phyloP scores from a whole-genome alignment of 1,140 invertebrate species.

The Lepidostoma basale region DNA sequence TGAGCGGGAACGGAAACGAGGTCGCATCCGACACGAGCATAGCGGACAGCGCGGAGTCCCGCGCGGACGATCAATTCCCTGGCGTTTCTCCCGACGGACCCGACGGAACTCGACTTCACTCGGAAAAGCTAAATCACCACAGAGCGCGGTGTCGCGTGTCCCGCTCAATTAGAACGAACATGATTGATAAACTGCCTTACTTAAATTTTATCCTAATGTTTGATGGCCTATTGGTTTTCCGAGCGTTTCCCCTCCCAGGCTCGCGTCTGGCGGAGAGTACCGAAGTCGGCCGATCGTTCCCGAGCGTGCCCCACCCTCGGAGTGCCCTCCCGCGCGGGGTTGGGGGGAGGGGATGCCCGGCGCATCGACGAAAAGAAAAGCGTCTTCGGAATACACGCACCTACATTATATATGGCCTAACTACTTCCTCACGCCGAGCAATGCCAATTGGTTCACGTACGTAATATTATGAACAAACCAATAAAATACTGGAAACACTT shows the following conservation, averaged over 20 bases:
- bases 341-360: background rate
- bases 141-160: background rate
- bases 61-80: constrained; percentile 48
- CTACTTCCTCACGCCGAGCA: background rate
- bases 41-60: constrained; percentile 50
- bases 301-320: constrained; percentile 35
- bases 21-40: constrained; percentile 49
- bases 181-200: constrained; percentile 31
- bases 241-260: constrained; percentile 38
- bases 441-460: background rate
- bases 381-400: background rate
- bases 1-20: constrained; percentile 49
- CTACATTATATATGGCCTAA: constrained; percentile 1
- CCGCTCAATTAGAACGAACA: constrained; percentile 14
- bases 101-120: background rate
- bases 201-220: constrained; percentile 36
- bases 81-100: background rate
- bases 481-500: too few species aligned
- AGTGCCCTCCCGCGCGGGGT: constrained; percentile 29
- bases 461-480: too few species aligned
- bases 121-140: background rate
- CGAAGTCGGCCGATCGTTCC: constrained; percentile 13
- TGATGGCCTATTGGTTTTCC: constrained; percentile 41
- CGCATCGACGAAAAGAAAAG: constrained; percentile 21
- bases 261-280: constrained; percentile 18